Evolutionary conservation across 2,888 invertebrate species (phyloP), one percentile per base, ranked within the genome.

Genomic region (Ganaspis brasiliensis): DNA sequence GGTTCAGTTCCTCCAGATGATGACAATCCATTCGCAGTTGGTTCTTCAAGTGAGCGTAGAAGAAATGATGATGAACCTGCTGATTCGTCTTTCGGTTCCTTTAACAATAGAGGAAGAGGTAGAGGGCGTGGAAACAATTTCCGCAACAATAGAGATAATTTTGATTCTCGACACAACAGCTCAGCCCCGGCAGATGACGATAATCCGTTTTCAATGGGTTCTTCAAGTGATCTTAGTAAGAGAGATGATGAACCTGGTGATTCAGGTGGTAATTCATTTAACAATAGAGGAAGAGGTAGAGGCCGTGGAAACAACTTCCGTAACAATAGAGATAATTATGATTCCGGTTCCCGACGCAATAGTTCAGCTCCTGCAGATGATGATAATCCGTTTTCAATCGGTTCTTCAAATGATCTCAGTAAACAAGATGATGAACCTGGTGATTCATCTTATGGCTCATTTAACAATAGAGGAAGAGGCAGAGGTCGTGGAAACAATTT

Each of bases 371-470:
- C 45, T 2, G 0, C 5, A 8, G 24, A 45, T 9, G 67, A 67
- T 45, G 67, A 67, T n/a, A 67, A 67, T 45, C 67, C 67, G 9
- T 67, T 67, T 5, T 19, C 67, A 0, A 4, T 67, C 9, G 67
- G 67, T 1, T 67, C 67, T 0, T 67, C 67, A 14, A 45, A 40
- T 1, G 67, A 67, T 45, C 40, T 8, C 0, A 45, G 45, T n/a
- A 16, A 8, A 19, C 14, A n/a, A 6, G 45, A 26, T 40, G 45
- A 52, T 6, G n/a, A 35, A 5, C 21, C 21, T n/a, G 59, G 8
- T 87, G 92, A 40, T n/a, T 19, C 92, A 6, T 31, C 31, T 2
- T 31, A 4, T 31, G 31, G 31, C 2, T 19, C 52, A 1, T 52
- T 52, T 19, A 52, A 52, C 19, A 19, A 19, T 2, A 21, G 67